Evolutionary conservation across 2,113 vertebrate genomes (phyloP).

Genomic region (Cyprinodon brontotheroides): DNA sequence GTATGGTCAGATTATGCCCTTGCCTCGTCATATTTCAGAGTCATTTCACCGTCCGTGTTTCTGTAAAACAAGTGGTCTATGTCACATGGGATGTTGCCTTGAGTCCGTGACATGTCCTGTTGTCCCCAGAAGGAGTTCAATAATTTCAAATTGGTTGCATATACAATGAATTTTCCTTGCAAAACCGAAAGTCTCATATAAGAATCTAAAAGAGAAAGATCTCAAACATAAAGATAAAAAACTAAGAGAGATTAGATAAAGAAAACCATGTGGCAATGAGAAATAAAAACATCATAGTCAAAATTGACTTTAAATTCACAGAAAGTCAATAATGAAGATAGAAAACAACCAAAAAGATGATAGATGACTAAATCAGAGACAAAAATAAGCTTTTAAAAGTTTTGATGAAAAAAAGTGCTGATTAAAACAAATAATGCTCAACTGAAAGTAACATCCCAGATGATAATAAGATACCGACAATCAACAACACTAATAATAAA

Average conservation of each 20-base stretch:
- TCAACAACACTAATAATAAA: too few relatives aligned
- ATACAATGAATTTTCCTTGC: constrained; percentile 54
- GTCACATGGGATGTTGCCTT: constrained; percentile 41
- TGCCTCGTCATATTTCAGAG: constrained; percentile 37
- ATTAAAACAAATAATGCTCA: not conserved
- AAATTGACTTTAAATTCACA: constrained; percentile 35
- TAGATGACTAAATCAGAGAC: not conserved
- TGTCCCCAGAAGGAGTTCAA: constrained; percentile 40
- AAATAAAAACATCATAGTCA: constrained; percentile 8
- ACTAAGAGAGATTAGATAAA: constrained; percentile 24
- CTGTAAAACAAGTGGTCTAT: constrained; percentile 1
- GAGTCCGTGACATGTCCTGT: constrained; percentile 51
- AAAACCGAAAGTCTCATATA: constrained; percentile 34
- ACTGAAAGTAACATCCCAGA: not conserved
- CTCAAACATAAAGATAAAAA: constrained; percentile 29
- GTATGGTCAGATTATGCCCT: constrained; percentile 45
- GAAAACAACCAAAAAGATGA: constrained; percentile 1
- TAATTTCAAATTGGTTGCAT: constrained; percentile 44
- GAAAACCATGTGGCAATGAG: constrained; percentile 9
- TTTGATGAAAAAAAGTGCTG: not conserved
- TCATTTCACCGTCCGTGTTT: constrained; percentile 26
- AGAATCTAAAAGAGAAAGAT: constrained; percentile 28
- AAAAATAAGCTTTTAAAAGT: not conserved
- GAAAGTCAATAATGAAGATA: not conserved
- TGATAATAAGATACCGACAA: not conserved